These are phyloP conservation scores for Caradrina clavipalpis DNA, from an alignment of 2,888 invertebrate species.

Conservation along the genomic window DNA sequence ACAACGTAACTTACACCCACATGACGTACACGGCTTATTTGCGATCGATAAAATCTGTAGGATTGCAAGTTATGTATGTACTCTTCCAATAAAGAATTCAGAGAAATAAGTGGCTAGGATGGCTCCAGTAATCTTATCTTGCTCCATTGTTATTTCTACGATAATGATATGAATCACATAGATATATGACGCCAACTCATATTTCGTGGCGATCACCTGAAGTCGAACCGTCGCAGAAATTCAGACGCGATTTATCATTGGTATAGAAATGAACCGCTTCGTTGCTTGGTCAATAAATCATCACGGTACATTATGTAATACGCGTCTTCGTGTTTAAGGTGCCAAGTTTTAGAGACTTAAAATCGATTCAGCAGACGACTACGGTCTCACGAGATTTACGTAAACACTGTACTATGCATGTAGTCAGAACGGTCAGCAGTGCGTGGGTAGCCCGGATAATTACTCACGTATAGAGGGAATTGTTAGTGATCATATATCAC, in stretches of 20 bases:
- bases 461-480: slow-evolving; percentile 22
- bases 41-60: slow-evolving; percentile 31
- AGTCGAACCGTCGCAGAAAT: slow-evolving; percentile 36
- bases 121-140: slow-evolving; percentile 46
- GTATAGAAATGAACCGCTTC: slow-evolving; percentile 51
- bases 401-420: slow-evolving; percentile 34
- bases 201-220: slow-evolving; percentile 46
- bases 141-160: slow-evolving; percentile 45
- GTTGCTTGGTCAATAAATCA: slow-evolving; percentile 56
- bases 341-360: slow-evolving; percentile 41
- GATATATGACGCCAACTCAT: slow-evolving; percentile 24
- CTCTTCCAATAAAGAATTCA: slow-evolving; percentile 27
- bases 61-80: slow-evolving; percentile 20
- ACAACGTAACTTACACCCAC: slow-evolving; percentile 45
- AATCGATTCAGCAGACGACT: slow-evolving; percentile 44
- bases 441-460: slow-evolving; percentile 40
- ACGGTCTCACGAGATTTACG: slow-evolving; percentile 35
- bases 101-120: slow-evolving; percentile 39
- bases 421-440: slow-evolving; percentile 10
- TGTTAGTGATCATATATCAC: slow-evolving; percentile 34
- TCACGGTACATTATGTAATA: slow-evolving; percentile 38
- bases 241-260: slow-evolving; percentile 50
- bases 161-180: slow-evolving; percentile 46
- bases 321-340: slow-evolving; percentile 35
- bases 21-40: slow-evolving; percentile 17